A percentile compares a stretch with the other conserved stretches of the same genome.
These are phyloP conservation scores for Caenorhabditis sp. DNA, from an alignment of 2,888 invertebrate species.

Conservation along the genomic window DNA sequence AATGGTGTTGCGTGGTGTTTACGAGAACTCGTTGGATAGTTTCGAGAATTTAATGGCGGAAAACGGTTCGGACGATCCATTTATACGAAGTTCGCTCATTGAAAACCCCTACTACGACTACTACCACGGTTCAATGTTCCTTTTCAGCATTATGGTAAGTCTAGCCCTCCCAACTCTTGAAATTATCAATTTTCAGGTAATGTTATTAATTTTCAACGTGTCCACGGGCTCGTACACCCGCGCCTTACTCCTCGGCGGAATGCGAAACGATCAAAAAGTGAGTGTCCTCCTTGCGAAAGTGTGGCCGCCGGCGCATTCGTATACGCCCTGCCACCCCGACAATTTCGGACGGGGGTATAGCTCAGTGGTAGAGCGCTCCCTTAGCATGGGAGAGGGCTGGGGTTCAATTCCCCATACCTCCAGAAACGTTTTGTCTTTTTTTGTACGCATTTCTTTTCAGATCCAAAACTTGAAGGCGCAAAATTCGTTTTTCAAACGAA, in stretches of 20 bases:
- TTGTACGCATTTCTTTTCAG: constrained; percentile 14
- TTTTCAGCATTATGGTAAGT: constrained; percentile 14
- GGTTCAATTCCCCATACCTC: constrained; percentile 74
- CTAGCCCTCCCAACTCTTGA: neutral
- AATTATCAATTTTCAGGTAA: constrained; percentile 3
- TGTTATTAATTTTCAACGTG: neutral
- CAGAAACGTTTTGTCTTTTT: constrained; percentile 43
- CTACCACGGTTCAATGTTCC: constrained; percentile 8
- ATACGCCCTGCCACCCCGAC: neutral
- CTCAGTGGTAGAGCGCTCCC: constrained; percentile 76
- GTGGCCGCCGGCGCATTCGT: neutral
- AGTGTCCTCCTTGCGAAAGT: no score
- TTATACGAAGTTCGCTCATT: constrained; percentile 8
- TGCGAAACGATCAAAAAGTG: constrained; percentile 42
- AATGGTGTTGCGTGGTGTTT: no score
- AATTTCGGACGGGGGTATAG: constrained; percentile 64
- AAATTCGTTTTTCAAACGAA: constrained; percentile 18
- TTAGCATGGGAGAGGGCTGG: constrained; percentile 76
- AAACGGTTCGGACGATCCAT: neutral
- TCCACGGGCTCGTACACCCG: constrained; percentile 8
- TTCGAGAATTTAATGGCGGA: neutral
- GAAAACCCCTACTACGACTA: constrained; percentile 19
- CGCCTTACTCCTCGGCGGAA: constrained; percentile 17
- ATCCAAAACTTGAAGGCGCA: constrained; percentile 19
- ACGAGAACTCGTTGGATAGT: no score